Conservation (phyloP, 1,140 invertebrate species). For the Thaumatotibia leucotreta region DNA sequence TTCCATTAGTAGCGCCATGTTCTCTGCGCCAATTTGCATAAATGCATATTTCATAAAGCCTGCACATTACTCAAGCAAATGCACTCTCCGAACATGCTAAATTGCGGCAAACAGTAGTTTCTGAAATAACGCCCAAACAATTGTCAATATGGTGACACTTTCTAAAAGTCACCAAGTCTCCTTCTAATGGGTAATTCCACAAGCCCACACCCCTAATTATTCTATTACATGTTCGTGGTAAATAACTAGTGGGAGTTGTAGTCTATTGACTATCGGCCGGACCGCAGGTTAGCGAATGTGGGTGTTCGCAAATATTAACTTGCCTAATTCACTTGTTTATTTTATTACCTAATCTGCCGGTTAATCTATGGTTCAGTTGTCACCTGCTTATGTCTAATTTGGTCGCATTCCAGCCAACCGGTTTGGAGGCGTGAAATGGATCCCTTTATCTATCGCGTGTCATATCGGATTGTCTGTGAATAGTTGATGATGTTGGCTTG, state of each 20-base stretch:
- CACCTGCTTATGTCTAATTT: constrained; percentile 24
- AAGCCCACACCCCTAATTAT: neutral
- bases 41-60: constrained; percentile 28
- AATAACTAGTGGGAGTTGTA: neutral
- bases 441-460: constrained; percentile 8
- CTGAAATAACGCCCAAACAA: neutral
- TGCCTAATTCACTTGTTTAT: constrained; percentile 59
- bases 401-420: constrained; percentile 26
- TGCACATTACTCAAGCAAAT: constrained; percentile 4
- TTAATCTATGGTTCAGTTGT: constrained; percentile 33
- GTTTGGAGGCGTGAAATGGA: constrained; percentile 25
- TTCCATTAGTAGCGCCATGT: constrained; percentile 27
- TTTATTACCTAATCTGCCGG: constrained; percentile 49
- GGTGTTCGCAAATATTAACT: constrained; percentile 72
- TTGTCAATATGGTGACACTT: neutral
- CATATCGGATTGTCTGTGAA: constrained; percentile 9
- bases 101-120: neutral
- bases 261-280: neutral
- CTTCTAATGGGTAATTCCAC: neutral
- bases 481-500: neutral
- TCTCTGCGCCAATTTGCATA: constrained; percentile 29
- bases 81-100: neutral
- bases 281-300: constrained; percentile 56
- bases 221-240: neutral
- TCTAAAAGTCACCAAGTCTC: neutral